Conservation (phyloP, 2,888 invertebrate genomes). For the Melipona beecheii region DNA sequence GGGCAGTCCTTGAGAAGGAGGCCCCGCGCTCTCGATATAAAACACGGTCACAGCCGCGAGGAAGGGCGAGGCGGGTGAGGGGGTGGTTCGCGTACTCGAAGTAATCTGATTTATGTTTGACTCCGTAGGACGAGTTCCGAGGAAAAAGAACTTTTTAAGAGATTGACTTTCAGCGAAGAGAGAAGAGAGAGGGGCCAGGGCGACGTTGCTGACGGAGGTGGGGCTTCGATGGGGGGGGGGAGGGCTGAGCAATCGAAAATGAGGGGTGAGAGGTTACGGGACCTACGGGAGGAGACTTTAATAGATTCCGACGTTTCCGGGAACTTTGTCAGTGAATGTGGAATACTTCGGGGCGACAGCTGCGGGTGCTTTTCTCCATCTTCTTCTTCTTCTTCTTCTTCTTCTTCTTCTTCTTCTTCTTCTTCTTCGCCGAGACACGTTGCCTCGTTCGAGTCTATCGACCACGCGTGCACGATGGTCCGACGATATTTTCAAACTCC, state of each 20-base stretch:
- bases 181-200: conserved; percentile 35
- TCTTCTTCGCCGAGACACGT: background rate
- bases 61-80: background rate
- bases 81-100: conserved; percentile 52
- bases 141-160: conserved; percentile 79
- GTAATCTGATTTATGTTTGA: conserved; percentile 83
- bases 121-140: conserved; percentile 64
- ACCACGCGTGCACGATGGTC: background rate
- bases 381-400: background rate
- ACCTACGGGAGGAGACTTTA: conserved; percentile 67
- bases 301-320: conserved; percentile 75
- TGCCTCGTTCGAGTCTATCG: conserved; percentile 9
- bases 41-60: background rate
- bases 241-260: conserved; percentile 72
- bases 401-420: background rate
- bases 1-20: background rate
- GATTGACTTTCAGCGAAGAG: conserved; percentile 76
- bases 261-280: conserved; percentile 59
- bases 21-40: background rate
- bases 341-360: conserved; percentile 48
- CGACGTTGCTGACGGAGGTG: conserved; percentile 13
- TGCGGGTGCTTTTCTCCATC: conserved; percentile 20
- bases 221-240: background rate
- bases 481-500: background rate
- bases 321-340: conserved; percentile 59